Evolutionary conservation across 2,888 invertebrate genomes (phyloP).

Genomic region (Abscondita cerata): DNA sequence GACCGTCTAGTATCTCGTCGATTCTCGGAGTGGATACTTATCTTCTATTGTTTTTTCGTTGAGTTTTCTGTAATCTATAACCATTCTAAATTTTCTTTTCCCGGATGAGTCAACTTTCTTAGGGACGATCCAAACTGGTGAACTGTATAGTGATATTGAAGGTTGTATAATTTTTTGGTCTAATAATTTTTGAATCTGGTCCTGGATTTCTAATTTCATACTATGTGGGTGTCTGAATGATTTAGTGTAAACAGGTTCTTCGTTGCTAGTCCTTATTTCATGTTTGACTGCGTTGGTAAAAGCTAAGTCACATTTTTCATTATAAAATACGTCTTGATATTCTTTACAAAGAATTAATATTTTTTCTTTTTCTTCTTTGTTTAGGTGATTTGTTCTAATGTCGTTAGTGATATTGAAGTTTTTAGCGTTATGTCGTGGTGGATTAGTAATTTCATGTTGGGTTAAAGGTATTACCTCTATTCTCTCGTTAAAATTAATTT

Average conservation of each 20-base stretch:
- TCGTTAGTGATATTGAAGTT: no score
- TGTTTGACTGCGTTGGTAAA: background rate
- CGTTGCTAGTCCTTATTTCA: background rate
- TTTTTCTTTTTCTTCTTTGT: background rate
- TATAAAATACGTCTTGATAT: background rate
- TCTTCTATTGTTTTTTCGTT: constrained; percentile 8
- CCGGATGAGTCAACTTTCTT: constrained; percentile 3
- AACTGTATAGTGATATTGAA: background rate
- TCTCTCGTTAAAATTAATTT: background rate
- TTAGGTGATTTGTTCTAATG: no score
- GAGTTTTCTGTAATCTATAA: no score
- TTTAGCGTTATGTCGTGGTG: background rate
- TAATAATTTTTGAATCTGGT: background rate
- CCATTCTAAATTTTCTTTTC: no score
- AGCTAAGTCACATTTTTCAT: background rate
- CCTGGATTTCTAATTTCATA: background rate
- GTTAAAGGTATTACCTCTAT: background rate
- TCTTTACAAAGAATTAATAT: no score
- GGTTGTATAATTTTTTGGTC: constrained; percentile 18
- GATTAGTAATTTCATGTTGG: background rate
- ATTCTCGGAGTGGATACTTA: constrained; percentile 7
- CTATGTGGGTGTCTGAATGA: background rate
- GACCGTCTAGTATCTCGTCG: constrained; percentile 3
- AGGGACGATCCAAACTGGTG: background rate
- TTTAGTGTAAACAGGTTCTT: background rate